Conservation (phyloP, 1,140 invertebrate genomes). For the Matsumurasca onukii region DNA sequence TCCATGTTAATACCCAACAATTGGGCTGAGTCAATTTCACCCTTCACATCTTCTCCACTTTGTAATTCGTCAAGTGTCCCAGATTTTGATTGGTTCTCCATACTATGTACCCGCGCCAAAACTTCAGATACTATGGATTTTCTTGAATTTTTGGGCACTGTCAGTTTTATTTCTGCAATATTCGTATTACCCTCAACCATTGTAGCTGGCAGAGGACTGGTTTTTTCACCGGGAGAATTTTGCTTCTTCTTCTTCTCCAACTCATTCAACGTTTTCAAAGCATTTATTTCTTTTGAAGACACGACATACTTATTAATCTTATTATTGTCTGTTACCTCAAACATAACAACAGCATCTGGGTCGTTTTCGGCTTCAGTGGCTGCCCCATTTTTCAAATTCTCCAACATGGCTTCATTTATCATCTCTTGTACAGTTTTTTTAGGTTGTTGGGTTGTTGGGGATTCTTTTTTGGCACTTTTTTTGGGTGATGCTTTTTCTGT, state of each 20-base stretch:
- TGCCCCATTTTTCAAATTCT: slow-evolving; percentile 35
- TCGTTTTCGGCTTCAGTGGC: slow-evolving; percentile 37
- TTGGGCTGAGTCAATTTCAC: neutral
- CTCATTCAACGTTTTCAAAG: slow-evolving; percentile 39
- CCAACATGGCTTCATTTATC: slow-evolving; percentile 36
- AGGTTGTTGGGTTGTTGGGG: too few species aligned
- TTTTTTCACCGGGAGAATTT: slow-evolving; percentile 21
- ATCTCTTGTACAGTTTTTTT: slow-evolving; percentile 29
- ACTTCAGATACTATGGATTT: slow-evolving; percentile 39
- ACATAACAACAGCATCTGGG: slow-evolving; percentile 43
- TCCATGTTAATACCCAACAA: neutral
- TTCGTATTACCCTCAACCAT: slow-evolving; percentile 36
- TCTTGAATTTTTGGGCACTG: slow-evolving; percentile 33
- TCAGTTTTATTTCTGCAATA: slow-evolving; percentile 39
- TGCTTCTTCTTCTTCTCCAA: slow-evolving; percentile 36
- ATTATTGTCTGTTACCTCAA: slow-evolving; percentile 41
- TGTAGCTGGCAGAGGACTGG: slow-evolving; percentile 31
- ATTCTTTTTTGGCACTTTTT: neutral
- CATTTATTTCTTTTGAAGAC: slow-evolving; percentile 41
- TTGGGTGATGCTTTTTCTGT: slow-evolving; percentile 9
- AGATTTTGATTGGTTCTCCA: slow-evolving; percentile 3
- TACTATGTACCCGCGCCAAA: slow-evolving; percentile 30
- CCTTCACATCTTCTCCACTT: neutral
- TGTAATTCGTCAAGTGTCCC: neutral
- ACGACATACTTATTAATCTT: slow-evolving; percentile 43